A percentile compares a stretch with the other conserved stretches of the same genome.
These are phyloP conservation scores for Graptemys geographica DNA, from an alignment of 2,797 vertebrate genomes.

Conservation along the genomic window DNA sequence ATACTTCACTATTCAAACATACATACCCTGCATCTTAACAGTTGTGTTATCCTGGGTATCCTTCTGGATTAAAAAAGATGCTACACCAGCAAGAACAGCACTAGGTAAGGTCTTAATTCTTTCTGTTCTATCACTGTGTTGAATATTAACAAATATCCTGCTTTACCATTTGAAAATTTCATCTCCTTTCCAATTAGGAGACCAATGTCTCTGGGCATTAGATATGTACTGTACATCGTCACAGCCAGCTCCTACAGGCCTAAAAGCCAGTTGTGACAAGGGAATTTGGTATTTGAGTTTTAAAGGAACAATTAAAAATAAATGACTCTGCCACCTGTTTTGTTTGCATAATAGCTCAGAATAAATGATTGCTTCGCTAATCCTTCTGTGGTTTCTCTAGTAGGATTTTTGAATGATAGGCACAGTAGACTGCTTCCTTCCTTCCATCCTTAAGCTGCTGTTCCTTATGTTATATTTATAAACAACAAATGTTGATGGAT, in stretches of 20 bases:
- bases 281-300: not conserved
- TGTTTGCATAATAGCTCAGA: conserved; percentile 21
- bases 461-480: not conserved
- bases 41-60: conserved; percentile 98
- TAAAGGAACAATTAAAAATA: conserved; percentile 25
- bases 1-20: conserved; percentile 98
- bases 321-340: conserved; percentile 37
- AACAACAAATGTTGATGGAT: not conserved
- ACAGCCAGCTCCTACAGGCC: not conserved
- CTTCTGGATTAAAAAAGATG: conserved; percentile 98
- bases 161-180: not conserved
- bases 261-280: not conserved
- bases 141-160: not conserved
- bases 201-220: not conserved
- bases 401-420: conserved; percentile 49
- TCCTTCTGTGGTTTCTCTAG: conserved; percentile 28
- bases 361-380: conserved; percentile 31
- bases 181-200: not conserved
- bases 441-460: conserved; percentile 18
- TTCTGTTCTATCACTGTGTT: not conserved
- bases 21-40: conserved; percentile 96
- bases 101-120: conserved; percentile 84
- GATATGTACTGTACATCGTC: not conserved
- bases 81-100: conserved; percentile 95
- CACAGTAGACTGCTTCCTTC: conserved; percentile 26